Conservation (phyloP, 1,140 invertebrate species). For the Lineus longissimus region DNA sequence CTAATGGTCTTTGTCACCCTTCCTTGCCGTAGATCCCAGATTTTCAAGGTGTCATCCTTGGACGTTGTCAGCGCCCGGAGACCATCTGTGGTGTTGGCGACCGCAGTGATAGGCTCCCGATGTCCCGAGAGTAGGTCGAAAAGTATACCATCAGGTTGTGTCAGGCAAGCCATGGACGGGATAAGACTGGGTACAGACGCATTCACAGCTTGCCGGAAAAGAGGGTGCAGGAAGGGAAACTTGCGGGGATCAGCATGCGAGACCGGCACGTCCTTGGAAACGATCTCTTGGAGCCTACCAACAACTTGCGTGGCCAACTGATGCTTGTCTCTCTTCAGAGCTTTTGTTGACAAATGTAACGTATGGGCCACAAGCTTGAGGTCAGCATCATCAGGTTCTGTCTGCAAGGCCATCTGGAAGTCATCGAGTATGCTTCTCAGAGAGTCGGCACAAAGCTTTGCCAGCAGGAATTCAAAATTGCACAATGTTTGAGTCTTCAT, state of each 20-base stretch:
- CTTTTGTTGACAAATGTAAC: slow-evolving; percentile 64
- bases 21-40: slow-evolving; percentile 46
- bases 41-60: slow-evolving; percentile 43
- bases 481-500: slow-evolving; percentile 90
- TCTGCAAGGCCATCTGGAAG: slow-evolving; percentile 81
- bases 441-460: slow-evolving; percentile 90
- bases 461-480: slow-evolving; percentile 96
- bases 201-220: slow-evolving; percentile 33
- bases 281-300: slow-evolving; percentile 65
- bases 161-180: slow-evolving; percentile 43
- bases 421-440: slow-evolving; percentile 85
- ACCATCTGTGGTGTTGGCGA: slow-evolving; percentile 43
- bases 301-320: slow-evolving; percentile 93
- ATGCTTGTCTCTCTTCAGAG: slow-evolving; percentile 82
- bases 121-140: slow-evolving; percentile 48
- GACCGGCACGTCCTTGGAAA: slow-evolving; percentile 37
- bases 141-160: slow-evolving; percentile 42
- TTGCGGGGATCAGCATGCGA: slow-evolving; percentile 37
- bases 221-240: slow-evolving; percentile 37
- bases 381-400: slow-evolving; percentile 83
- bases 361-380: slow-evolving; percentile 90
- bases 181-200: slow-evolving; percentile 39
- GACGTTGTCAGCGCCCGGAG: slow-evolving; percentile 40
- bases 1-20: slow-evolving; percentile 41
- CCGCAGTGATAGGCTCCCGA: slow-evolving; percentile 42